Evolutionary conservation across 2,113 vertebrate species (phyloP), one percentile per base, ranked within the genome.

Genomic region (Xenopus laevis): DNA sequence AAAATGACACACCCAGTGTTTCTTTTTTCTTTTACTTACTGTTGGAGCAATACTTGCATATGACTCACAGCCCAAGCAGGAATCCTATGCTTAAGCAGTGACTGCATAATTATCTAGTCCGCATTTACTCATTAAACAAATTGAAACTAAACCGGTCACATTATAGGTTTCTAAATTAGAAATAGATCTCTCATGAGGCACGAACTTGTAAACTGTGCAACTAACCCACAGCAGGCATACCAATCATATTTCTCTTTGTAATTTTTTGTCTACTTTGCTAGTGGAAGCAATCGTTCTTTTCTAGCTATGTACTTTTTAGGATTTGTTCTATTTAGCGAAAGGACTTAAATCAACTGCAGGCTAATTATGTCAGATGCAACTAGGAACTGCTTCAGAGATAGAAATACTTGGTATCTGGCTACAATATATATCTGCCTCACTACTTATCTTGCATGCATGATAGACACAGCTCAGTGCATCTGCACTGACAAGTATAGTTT

Each of bases 11-110:
- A 11, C 72, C 65, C 23, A 61, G 15, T 16, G 15, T 10, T 50
- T 50, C 15, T 50, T 61, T 52, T 20, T 59, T 74, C 21, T 27
- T 66, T 17, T 18, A 61, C 57, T 59, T 18, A 68, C 65, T 61
- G 10, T 16, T 68, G 52, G 47, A 68, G 72, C 60, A 68, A 53
- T 61, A 21, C 60, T 74, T 74, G 66, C 60, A 60, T 52, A 52
- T 74, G 72, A 74, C 65, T 74, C 72, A 74, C 55, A n/a, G 21
- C 55, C 65, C 40, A 60, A 30, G 52, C 57, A 40, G 17, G 2
- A 74, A 59, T 40, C 53, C 21, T 44, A n/a, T 46, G 7, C 72
- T 27, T 18, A 58, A 30, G 13, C 30, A 9, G 60, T 60, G 67
- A 60, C 53, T 74, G 23, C 55, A 60, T 20, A 59, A 74, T 12